A percentile compares a stretch with the other conserved stretches of the same genome.
These are phyloP conservation scores for Ramphastos sulfuratus DNA, from an alignment of 2,113 vertebrate species.

Conservation along the genomic window DNA sequence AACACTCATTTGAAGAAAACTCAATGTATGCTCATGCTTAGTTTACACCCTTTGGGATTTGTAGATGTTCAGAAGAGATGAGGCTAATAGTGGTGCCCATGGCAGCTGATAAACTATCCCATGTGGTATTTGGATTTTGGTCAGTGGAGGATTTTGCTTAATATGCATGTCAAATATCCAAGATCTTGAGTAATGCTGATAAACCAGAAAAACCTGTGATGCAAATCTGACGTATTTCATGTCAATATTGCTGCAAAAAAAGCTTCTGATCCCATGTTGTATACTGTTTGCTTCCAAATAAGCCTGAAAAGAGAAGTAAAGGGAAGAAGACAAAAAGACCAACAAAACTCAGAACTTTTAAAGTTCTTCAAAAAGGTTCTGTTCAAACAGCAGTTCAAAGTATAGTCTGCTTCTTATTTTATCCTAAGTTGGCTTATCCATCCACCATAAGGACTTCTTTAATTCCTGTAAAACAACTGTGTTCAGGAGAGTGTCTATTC, in stretches of 20 bases:
- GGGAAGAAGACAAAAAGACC: conserved; percentile 12
- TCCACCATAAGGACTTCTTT: conserved; percentile 65
- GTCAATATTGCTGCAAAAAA: not conserved
- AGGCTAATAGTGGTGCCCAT: not conserved
- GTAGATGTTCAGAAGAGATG: not conserved
- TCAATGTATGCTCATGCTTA: not conserved
- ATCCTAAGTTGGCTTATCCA: conserved; percentile 60
- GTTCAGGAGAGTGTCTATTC: conserved; percentile 68
- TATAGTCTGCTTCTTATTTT: conserved; percentile 66
- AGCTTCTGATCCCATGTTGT: not conserved
- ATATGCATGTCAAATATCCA: not conserved
- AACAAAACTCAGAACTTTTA: conserved; percentile 46
- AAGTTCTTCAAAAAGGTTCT: conserved; percentile 58
- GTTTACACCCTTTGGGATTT: not conserved
- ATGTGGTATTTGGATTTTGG: not conserved
- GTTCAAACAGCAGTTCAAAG: conserved; percentile 58
- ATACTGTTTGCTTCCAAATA: not conserved
- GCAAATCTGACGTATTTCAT: not conserved
- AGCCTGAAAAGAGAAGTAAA: not conserved
- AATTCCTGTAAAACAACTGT: conserved; percentile 71
- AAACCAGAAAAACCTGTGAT: not conserved
- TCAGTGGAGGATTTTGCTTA: not conserved
- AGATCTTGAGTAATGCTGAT: not conserved
- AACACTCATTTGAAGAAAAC: not conserved
- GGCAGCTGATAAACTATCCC: not conserved